Evolutionary conservation across 2,113 vertebrate species (phyloP), one percentile per base, ranked within the genome.

Genomic region (Rana temporaria): DNA sequence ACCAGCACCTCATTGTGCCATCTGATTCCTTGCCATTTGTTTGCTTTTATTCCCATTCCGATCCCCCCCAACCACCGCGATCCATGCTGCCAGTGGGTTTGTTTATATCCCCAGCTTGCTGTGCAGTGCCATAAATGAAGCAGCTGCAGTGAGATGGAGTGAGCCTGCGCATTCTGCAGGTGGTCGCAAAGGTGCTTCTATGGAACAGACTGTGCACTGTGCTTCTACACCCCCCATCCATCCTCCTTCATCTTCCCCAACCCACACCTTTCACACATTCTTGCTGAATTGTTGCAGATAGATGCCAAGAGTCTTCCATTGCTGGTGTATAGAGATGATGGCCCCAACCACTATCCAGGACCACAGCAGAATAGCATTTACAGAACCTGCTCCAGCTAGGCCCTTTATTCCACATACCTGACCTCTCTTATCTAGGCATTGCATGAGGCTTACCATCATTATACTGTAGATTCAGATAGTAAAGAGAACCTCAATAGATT

Each of bases 91-190:
- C 87, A 69, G 84, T 79, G 86, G 85, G 76, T 94, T 88, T 90
- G 92, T 91, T 89, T 88, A 85, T 90, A 79, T 89, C 81, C 85
- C 85, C 81, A 79, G 72, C 86, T 76, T 90, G 86, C 85, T 88
- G 91, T 92, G 93, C 91, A 85, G 91, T 89, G 89, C 89, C 85
- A 91, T 91, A 91, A 91, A 91, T 90, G 87, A 89, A 84, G 90
- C 89, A 91, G 90, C 93, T 93, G 96, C 95, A 93, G 94, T 91
- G 92, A 86, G 88, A 87, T 91, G 92, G 86, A 91, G 85, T 85
- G 93, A 94, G 92, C 91, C 91, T 94, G 95, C 93, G 94, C 95
- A 94, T 95, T 95, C 95, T 97, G 96, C 96, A 96, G 96, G 95
- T 96, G 96, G 93, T 93, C 94, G 87, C 81, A 85, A 92, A 91